Base-by-base conservation (phyloP, 1,140 invertebrate genomes). In the Probaryconus sp. region DNA sequence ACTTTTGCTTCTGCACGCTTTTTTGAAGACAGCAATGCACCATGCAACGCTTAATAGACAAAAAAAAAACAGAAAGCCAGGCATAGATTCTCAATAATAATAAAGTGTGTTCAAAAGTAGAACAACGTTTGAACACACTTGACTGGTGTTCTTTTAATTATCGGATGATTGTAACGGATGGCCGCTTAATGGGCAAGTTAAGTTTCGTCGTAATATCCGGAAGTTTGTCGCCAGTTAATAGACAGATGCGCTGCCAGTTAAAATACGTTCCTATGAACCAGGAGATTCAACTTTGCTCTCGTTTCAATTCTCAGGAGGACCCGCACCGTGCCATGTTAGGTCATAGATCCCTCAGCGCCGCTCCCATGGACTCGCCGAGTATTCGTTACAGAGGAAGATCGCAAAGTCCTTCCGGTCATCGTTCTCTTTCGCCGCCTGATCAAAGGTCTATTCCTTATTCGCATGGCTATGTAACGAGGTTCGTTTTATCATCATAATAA, bases 371-470 rank as follows among this genome's bases (percentile, higher is more conserved):
- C 71, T 90, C 91, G 6, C 89, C 91, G 14, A 90, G 88, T 55
- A 76, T 89, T 30, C 87, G 85, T 71, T 90, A 89, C 86, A 90
- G 84, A 82, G 92, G 89, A 87, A 90, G 89, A 81, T 92, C 91
- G 11, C 91, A 91, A 63, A 89, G 91, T 77, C 89, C 91, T 71
- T 85, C 88, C 21, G 85, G 88, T 76, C 91, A 92, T 83, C 89
- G 92, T 60, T 94, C 93, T 72, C 88, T 94, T 60, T 94, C 93
- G 60, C 93, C 93, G 55, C 92, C 93, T 40, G 92, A 93, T 77
- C 90, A 91, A 76, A 91, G 90, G 91, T 92, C 89, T 80, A 89
- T 88, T 75, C 87, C 82, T 63, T 87, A 84, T 64, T 81, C 83
- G 33, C 83, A 87, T 42, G 81, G 81, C 68, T 88, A 87, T 37